Conservation (phyloP, 1,140 invertebrate genomes). For the Agrypnia vestita region DNA sequence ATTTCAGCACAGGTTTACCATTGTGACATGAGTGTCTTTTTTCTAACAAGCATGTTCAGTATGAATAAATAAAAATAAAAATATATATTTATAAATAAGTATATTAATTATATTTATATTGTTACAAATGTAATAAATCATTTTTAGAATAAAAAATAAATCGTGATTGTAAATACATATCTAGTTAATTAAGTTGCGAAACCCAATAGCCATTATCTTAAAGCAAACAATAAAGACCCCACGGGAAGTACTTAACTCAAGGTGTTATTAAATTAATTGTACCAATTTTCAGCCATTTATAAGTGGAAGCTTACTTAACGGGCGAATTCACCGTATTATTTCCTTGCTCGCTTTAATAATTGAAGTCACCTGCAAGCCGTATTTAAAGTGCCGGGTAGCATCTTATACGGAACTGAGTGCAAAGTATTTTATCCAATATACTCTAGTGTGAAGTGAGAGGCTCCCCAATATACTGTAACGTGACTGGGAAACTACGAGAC, state of each 20-base stretch:
- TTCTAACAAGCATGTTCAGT: too few species aligned
- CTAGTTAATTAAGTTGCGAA: background rate
- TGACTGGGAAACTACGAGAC: background rate
- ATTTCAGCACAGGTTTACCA: too few species aligned
- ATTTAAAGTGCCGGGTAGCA: conserved; percentile 42
- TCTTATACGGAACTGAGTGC: background rate
- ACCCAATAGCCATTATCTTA: background rate
- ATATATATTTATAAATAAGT: too few species aligned
- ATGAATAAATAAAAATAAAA: too few species aligned
- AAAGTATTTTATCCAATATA: conserved; percentile 32
- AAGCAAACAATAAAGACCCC: background rate
- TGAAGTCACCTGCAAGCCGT: conserved; percentile 53
- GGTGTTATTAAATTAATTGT: conserved; percentile 58
- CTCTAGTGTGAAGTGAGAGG: background rate
- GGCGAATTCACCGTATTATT: conserved; percentile 56
- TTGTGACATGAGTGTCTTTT: too few species aligned
- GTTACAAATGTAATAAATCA: too few species aligned
- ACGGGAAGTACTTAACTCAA: conserved; percentile 23
- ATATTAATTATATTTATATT: too few species aligned
- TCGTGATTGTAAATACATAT: background rate
- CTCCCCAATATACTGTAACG: too few species aligned
- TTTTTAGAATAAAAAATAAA: too few species aligned
- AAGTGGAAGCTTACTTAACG: conserved; percentile 54
- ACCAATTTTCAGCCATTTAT: conserved; percentile 56
- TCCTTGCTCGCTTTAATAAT: conserved; percentile 55